Percentiles rank a stretch among this genome's conserved stretches.
Conservation (phyloP, 2,797 vertebrate species). For the Odontamblyopus rebecca region DNA sequence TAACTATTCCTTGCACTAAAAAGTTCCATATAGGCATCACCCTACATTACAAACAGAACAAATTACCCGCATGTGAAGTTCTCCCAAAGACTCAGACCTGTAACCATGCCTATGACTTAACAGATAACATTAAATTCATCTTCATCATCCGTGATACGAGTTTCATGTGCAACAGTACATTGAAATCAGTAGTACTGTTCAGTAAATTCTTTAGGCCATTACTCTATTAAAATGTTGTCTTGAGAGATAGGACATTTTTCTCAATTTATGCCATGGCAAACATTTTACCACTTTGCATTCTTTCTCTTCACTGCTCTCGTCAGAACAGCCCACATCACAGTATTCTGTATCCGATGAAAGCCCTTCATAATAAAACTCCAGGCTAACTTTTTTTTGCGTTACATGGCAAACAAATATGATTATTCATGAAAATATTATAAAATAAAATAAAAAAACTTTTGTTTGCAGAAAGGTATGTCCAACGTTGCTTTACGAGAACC, state of each 20-base stretch:
- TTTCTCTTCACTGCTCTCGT: not conserved
- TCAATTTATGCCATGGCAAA: not conserved
- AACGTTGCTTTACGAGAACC: too few relatives aligned
- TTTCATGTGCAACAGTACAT: too few relatives aligned
- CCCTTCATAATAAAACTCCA: slow-evolving; percentile 28
- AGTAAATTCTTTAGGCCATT: not conserved
- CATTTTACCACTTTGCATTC: not conserved
- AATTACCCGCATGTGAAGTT: slow-evolving; percentile 46
- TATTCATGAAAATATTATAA: not conserved
- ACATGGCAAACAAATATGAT: not conserved
- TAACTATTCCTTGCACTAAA: slow-evolving; percentile 36
- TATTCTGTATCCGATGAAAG: slow-evolving; percentile 31
- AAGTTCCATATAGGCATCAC: slow-evolving; percentile 43
- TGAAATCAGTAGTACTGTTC: too few relatives aligned
- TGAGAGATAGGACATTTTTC: not conserved
- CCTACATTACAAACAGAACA: slow-evolving; percentile 64
- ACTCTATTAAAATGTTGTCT: not conserved
- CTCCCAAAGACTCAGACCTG: not conserved
- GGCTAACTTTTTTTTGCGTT: not conserved
- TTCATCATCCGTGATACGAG: too few relatives aligned
- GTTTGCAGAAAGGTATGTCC: not conserved
- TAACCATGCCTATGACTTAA: too few relatives aligned
- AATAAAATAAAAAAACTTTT: not conserved
- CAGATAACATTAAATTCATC: too few relatives aligned
- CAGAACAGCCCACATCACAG: not conserved